Evolutionary conservation across 2,888 invertebrate genomes (phyloP).

Genomic region (Drosophila formosana): DNA sequence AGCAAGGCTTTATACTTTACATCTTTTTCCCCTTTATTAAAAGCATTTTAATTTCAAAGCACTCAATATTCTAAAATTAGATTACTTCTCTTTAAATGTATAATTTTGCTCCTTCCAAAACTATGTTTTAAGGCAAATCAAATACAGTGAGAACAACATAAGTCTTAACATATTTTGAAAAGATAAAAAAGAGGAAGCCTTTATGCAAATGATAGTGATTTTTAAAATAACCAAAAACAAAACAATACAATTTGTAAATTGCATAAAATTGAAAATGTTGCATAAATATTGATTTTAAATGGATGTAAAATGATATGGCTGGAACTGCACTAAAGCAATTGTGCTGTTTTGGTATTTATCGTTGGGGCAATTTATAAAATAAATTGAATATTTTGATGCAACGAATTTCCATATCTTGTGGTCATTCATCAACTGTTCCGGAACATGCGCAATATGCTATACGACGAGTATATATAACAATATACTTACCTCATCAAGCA

Average conservation of each 20-base stretch:
- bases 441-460: constrained; percentile 14
- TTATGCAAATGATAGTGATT: background rate
- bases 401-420: constrained; percentile 20
- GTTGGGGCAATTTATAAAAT: constrained; percentile 24
- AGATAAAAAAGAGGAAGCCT: background rate
- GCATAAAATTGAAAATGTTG: constrained; percentile 1
- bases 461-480: constrained; percentile 1
- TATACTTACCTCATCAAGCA: constrained; percentile 36
- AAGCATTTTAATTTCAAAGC: background rate
- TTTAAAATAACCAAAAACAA: background rate
- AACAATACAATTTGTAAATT: background rate
- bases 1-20: too few relatives aligned
- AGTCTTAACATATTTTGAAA: too few relatives aligned
- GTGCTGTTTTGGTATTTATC: background rate
- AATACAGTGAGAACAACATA: too few relatives aligned
- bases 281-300: constrained; percentile 4
- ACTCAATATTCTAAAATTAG: too few relatives aligned
- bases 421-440: constrained; percentile 34
- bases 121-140: too few relatives aligned
- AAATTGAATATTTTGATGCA: constrained; percentile 22
- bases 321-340: background rate
- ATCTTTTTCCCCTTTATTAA: too few relatives aligned
- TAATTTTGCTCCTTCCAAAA: too few relatives aligned
- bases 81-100: too few relatives aligned
- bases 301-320: background rate